These are phyloP conservation scores for Pedionomus torquatus DNA, from an alignment of 2,113 vertebrate species.

Conservation along the genomic window DNA sequence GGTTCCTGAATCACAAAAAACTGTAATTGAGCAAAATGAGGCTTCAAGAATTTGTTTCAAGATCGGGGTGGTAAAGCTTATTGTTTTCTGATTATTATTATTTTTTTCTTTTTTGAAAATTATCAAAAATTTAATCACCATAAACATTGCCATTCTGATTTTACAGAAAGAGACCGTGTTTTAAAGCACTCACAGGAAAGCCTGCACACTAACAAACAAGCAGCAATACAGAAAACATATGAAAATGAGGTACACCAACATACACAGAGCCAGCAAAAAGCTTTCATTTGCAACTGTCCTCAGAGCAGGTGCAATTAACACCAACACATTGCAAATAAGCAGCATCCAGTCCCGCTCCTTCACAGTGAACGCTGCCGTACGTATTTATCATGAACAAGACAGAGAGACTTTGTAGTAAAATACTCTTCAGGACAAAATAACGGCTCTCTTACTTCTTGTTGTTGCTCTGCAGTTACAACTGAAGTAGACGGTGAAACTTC, in stretches of 20 bases:
- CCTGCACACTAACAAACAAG: constrained; percentile 64
- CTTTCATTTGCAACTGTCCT: neutral
- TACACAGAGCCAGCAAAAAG: neutral
- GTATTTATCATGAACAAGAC: neutral
- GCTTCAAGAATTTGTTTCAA: constrained; percentile 56
- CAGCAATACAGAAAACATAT: neutral
- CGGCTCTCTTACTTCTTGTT: constrained; percentile 77
- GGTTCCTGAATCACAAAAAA: constrained; percentile 81
- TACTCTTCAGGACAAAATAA: neutral
- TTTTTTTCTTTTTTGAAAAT: neutral
- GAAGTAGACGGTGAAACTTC: constrained; percentile 77
- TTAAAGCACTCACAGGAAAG: constrained; percentile 61
- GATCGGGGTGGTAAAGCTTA: constrained; percentile 3
- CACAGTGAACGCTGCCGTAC: neutral
- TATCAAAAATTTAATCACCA: neutral
- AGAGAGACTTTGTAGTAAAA: neutral
- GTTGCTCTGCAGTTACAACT: constrained; percentile 75
- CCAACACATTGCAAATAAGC: neutral
- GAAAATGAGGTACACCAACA: constrained; percentile 34
- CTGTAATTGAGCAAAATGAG: constrained; percentile 60
- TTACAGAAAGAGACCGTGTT: neutral
- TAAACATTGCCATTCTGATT: neutral
- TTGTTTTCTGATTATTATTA: neutral
- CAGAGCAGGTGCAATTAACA: constrained; percentile 13
- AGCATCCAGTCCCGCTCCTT: neutral